These are phyloP conservation scores for Vollenhovia emeryi DNA, from an alignment of 1,140 invertebrate genomes.

Conservation along the genomic window DNA sequence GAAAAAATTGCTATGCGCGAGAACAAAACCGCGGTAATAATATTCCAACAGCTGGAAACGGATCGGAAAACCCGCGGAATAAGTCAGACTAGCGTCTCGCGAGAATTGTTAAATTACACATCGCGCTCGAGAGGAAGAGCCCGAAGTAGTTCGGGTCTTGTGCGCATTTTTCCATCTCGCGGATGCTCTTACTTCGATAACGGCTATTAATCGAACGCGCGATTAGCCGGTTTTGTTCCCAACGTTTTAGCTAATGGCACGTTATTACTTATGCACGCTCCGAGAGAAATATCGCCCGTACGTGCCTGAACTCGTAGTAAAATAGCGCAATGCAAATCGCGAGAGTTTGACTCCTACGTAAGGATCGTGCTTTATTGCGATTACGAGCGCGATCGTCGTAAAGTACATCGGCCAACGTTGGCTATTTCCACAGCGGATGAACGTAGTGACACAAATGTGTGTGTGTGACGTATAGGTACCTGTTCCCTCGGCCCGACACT, in stretches of 20 bases:
- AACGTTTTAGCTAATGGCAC: background rate
- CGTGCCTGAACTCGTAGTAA: background rate
- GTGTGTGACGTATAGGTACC: constrained; percentile 1
- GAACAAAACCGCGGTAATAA: constrained; percentile 17
- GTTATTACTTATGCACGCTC: background rate
- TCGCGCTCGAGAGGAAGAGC: background rate
- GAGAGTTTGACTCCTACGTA: constrained; percentile 18
- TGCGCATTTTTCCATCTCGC: background rate
- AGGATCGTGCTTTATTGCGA: constrained; percentile 36
- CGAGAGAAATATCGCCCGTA: constrained; percentile 11
- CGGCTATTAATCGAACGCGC: background rate
- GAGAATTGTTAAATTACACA: background rate
- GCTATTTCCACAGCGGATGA: constrained; percentile 11
- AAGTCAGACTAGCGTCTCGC: background rate
- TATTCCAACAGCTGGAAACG: background rate
- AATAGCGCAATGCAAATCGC: constrained; percentile 15
- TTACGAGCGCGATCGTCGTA: constrained; percentile 37
- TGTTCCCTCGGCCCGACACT: background rate
- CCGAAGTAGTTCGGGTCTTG: background rate
- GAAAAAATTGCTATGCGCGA: background rate
- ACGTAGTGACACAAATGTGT: constrained; percentile 21
- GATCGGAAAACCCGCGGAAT: too few relatives aligned
- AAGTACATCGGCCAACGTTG: constrained; percentile 21
- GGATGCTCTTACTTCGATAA: background rate
- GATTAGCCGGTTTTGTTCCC: constrained; percentile 7